These are phyloP conservation scores for Daboia siamensis DNA, from an alignment of 2,113 vertebrate species.

Conservation along the genomic window DNA sequence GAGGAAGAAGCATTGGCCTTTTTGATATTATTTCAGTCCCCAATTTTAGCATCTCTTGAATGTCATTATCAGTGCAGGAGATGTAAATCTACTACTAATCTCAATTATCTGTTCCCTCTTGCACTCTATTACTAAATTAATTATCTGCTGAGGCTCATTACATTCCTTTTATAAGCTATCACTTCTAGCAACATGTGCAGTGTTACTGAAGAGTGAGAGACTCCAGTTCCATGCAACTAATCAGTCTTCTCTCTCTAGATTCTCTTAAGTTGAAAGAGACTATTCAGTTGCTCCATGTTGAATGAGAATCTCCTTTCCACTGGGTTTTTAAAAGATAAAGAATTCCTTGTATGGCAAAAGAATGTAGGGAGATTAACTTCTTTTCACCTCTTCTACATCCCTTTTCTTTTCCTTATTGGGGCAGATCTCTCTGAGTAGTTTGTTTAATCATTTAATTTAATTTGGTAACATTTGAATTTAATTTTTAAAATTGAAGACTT, in stretches of 20 bases:
- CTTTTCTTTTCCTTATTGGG: neutral
- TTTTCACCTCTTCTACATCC: neutral
- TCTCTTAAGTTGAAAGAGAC: neutral
- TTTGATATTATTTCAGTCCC: neutral
- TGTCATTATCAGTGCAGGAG: neutral
- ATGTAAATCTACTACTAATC: neutral
- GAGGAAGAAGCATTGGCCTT: neutral
- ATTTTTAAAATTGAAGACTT: neutral
- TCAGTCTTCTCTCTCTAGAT: neutral
- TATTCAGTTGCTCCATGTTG: neutral
- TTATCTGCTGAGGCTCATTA: neutral
- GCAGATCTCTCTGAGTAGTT: neutral
- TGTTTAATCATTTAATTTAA: neutral
- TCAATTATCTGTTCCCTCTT: neutral
- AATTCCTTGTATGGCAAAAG: neutral
- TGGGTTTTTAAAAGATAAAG: neutral
- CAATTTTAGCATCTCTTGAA: neutral
- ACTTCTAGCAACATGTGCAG: neutral
- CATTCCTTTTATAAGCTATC: neutral
- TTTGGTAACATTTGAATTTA: neutral
- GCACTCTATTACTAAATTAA: neutral
- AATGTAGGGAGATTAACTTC: neutral
- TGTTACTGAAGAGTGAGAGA: neutral
- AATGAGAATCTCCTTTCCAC: neutral
- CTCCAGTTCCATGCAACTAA: neutral